phyloP scores from a whole-genome alignment of 2,113 vertebrate genomes.

The Tragulus kanchil region DNA sequence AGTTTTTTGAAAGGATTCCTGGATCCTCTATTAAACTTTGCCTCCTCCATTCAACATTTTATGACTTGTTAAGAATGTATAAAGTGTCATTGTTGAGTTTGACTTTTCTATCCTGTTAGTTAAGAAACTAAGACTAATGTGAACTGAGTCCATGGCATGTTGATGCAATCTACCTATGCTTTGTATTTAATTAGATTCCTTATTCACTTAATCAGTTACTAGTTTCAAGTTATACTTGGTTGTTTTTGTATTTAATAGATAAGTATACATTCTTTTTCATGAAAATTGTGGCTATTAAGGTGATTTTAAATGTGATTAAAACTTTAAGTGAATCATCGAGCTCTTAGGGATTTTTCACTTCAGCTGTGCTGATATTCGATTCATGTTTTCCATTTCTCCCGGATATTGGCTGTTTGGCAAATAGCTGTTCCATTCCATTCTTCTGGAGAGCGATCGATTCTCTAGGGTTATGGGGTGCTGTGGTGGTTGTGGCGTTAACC shows the following conservation, averaged over 20 bases:
- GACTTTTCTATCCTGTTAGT: slow-evolving; percentile 43
- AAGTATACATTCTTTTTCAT: slow-evolving; percentile 22
- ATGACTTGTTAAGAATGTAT: slow-evolving; percentile 25
- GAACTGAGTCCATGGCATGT: slow-evolving; percentile 54
- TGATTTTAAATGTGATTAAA: slow-evolving; percentile 42
- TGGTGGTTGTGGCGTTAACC: slow-evolving; percentile 28
- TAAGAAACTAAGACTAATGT: slow-evolving; percentile 54
- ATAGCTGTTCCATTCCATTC: slow-evolving; percentile 41
- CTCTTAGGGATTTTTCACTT: slow-evolving; percentile 16
- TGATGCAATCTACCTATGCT: neutral
- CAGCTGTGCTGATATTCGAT: neutral
- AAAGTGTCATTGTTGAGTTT: slow-evolving; percentile 24
- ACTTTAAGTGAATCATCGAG: neutral
- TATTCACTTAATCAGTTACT: neutral
- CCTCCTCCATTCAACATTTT: neutral
- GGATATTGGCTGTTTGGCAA: slow-evolving; percentile 15
- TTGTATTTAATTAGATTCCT: slow-evolving; percentile 42
- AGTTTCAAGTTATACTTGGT: slow-evolving; percentile 56
- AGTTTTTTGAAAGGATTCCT: slow-evolving; percentile 52
- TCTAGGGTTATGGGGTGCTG: neutral
- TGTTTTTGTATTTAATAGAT: slow-evolving; percentile 61
- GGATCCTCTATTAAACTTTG: slow-evolving; percentile 44
- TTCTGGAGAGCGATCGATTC: slow-evolving; percentile 43
- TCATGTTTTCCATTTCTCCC: neutral
- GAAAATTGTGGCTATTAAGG: slow-evolving; percentile 60